Percentiles rank a stretch among this genome's conserved stretches.
Evolutionary conservation across 2,888 invertebrate species (phyloP).

Genomic region (Drosophila setosimentum): DNA sequence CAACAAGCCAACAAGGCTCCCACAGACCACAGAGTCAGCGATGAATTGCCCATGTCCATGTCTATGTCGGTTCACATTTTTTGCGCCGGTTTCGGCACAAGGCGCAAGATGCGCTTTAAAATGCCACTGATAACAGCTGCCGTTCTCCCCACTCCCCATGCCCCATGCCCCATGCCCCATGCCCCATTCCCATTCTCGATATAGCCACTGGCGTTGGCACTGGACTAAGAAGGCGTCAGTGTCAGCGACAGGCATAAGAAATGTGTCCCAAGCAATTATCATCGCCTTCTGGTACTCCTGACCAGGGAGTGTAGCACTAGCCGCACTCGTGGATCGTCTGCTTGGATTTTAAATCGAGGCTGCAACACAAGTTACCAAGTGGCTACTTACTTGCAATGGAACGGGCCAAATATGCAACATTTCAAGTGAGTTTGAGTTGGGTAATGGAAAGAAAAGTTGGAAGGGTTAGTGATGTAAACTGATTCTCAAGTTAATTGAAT

Average conservation of each 20-base stretch:
- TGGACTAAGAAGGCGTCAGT: conserved; percentile 68
- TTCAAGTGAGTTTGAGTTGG: conserved; percentile 4
- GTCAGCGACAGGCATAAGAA: conserved; percentile 76
- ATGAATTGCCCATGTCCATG: conserved; percentile 72
- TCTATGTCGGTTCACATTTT: conserved; percentile 56
- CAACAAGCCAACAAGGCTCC: no score
- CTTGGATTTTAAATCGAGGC: conserved; percentile 23
- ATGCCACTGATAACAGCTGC: conserved; percentile 72
- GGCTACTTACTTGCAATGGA: conserved; percentile 21
- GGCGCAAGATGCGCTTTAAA: conserved; percentile 72
- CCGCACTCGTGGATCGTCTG: conserved; percentile 16
- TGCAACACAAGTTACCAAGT: conserved; percentile 20
- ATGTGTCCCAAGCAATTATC: conserved; percentile 74
- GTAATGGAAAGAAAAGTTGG: neutral
- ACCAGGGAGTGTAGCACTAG: conserved; percentile 11
- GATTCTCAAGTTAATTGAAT: neutral
- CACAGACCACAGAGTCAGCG: conserved; percentile 38
- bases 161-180: neutral
- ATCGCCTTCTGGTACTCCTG: conserved; percentile 31
- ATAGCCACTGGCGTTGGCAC: conserved; percentile 49
- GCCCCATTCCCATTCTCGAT: neutral
- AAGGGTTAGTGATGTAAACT: neutral
- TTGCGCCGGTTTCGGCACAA: conserved; percentile 37
- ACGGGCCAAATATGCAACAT: conserved; percentile 16
- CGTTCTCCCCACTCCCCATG: conserved; percentile 3